phyloP scores from a whole-genome alignment of 2,797 vertebrate genomes.

The Rhabdophis nuchalis region DNA sequence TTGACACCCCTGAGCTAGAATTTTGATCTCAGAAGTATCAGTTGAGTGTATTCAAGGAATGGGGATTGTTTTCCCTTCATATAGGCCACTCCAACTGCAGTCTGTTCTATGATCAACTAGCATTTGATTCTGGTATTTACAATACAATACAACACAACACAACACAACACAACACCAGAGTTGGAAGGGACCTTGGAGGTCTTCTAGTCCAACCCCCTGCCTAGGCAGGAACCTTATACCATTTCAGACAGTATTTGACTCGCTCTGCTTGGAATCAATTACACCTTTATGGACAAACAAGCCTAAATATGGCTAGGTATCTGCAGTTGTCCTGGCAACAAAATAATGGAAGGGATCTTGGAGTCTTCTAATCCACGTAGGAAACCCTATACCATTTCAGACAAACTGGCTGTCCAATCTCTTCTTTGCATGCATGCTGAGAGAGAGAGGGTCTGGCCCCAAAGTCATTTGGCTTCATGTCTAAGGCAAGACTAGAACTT shows the following conservation, averaged over 20 bases:
- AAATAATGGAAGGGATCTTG: not conserved
- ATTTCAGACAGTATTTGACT: no score
- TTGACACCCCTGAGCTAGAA: not conserved
- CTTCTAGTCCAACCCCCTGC: no score
- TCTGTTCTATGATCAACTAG: not conserved
- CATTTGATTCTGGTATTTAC: not conserved
- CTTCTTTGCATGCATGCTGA: not conserved
- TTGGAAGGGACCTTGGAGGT: no score
- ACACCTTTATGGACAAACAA: not conserved
- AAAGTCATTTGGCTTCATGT: not conserved
- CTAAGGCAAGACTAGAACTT: not conserved
- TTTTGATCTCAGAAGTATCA: not conserved
- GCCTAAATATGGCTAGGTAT: not conserved
- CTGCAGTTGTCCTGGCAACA: not conserved
- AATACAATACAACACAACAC: no score
- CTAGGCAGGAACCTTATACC: no score
- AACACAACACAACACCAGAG: no score
- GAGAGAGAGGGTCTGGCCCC: not conserved
- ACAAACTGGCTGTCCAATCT: no score
- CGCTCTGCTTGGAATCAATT: not conserved
- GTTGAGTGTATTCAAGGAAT: not conserved
- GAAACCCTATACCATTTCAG: no score
- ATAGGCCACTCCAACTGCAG: not conserved
- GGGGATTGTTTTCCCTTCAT: no score
- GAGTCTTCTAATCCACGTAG: not conserved